A percentile compares a stretch with the other conserved stretches of the same genome.
These are phyloP conservation scores for Eutrigla gurnardus DNA, from an alignment of 2,797 vertebrate genomes.

Conservation along the genomic window DNA sequence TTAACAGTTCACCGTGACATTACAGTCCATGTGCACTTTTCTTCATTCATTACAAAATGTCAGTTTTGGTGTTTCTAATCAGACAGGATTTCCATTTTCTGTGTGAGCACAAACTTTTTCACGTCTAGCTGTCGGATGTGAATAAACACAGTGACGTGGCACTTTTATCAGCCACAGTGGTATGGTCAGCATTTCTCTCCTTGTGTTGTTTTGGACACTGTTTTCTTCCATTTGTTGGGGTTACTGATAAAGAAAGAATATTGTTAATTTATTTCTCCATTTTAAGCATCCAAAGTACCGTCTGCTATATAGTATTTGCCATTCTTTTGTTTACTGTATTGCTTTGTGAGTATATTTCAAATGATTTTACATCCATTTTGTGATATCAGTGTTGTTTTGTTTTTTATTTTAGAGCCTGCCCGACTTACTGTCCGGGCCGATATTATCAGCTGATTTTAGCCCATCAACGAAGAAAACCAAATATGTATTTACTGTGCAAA, in stretches of 20 bases:
- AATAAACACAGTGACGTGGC: slow-evolving; percentile 36
- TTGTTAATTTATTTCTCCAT: slow-evolving; percentile 40
- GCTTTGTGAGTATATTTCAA: slow-evolving; percentile 56
- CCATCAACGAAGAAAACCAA: neutral
- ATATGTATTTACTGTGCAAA: neutral
- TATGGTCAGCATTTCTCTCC: slow-evolving; percentile 1
- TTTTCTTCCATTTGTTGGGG: neutral
- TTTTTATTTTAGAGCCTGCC: slow-evolving; percentile 7
- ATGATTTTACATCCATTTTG: slow-evolving; percentile 43
- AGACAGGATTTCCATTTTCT: slow-evolving; percentile 34
- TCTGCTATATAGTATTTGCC: slow-evolving; percentile 39
- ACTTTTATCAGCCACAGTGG: slow-evolving; percentile 40
- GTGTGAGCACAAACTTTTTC: slow-evolving; percentile 67
- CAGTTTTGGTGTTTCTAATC: slow-evolving; percentile 16
- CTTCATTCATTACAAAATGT: slow-evolving; percentile 44
- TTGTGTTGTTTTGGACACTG: slow-evolving; percentile 9
- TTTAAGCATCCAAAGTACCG: slow-evolving; percentile 24
- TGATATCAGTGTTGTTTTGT: slow-evolving; percentile 24
- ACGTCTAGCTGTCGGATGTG: slow-evolving; percentile 18
- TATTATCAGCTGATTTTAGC: neutral
- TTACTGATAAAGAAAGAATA: slow-evolving; percentile 21
- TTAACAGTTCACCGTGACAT: slow-evolving; percentile 22
- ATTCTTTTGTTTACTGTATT: slow-evolving; percentile 34
- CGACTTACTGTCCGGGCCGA: neutral
- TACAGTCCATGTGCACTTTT: slow-evolving; percentile 46